Evolutionary conservation across 2,888 invertebrate species (phyloP).

Genomic region (Phytoseiulus persimilis): DNA sequence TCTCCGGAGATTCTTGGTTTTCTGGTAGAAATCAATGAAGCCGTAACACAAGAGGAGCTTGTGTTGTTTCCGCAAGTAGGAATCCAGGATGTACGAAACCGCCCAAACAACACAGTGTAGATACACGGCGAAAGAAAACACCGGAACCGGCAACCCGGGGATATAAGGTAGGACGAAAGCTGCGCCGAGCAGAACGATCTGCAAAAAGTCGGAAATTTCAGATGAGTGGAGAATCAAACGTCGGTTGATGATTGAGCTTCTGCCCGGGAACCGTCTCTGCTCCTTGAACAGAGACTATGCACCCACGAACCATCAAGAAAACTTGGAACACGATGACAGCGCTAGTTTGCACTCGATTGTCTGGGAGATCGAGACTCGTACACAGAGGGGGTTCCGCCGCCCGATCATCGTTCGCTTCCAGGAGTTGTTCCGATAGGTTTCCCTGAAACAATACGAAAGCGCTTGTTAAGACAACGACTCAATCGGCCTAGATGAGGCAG

Average conservation of each 20-base stretch:
- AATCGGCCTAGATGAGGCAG: no score
- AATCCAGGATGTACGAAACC: background rate
- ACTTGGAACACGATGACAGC: constrained; percentile 29
- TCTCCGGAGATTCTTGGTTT: constrained; percentile 13
- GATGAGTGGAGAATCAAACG: background rate
- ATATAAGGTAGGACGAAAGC: background rate
- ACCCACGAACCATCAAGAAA: background rate
- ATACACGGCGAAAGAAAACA: background rate
- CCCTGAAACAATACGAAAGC: background rate
- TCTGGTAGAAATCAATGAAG: constrained; percentile 32
- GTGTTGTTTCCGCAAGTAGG: constrained; percentile 26
- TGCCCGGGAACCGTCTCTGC: background rate
- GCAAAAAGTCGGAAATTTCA: background rate
- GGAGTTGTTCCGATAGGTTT: background rate
- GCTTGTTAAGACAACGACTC: no score
- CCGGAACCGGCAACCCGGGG: background rate
- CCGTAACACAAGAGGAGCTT: constrained; percentile 19
- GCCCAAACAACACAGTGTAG: constrained; percentile 22
- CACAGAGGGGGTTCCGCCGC: background rate
- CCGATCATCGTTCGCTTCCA: background rate
- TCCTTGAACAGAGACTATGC: background rate
- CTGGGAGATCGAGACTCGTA: background rate
- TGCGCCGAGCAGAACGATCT: constrained; percentile 13
- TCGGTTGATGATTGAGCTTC: background rate
- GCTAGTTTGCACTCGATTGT: constrained; percentile 14